phyloP scores from a whole-genome alignment of 2,888 invertebrate genomes.

The Vanessa cardui region DNA sequence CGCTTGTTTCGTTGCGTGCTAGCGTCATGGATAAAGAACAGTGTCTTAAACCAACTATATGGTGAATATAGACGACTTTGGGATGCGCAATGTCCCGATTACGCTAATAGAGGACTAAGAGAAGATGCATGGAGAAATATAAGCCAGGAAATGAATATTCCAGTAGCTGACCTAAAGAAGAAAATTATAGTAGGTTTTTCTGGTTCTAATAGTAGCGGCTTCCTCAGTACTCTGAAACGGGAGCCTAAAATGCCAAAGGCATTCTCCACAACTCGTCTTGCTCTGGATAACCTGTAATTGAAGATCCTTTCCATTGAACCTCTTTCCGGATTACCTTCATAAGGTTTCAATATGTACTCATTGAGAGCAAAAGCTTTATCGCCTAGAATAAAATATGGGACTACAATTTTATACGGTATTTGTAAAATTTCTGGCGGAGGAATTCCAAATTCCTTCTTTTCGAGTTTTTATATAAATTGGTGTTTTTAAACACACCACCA shows the following conservation, averaged over 20 bases:
- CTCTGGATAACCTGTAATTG: conserved; percentile 47
- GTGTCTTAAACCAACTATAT: conserved; percentile 40
- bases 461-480: conserved; percentile 38
- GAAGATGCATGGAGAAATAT: conserved; percentile 35
- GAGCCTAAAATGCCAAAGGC: conserved; percentile 41
- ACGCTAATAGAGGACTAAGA: conserved; percentile 40
- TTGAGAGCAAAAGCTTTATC: conserved; percentile 43
- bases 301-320: conserved; percentile 44
- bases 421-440: conserved; percentile 35
- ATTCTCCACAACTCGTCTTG: conserved; percentile 47
- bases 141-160: conserved; percentile 30
- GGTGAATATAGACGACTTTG: conserved; percentile 41
- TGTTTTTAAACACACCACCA: conserved; percentile 43
- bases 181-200: conserved; percentile 36
- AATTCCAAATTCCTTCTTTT: conserved; percentile 37
- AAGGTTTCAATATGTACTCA: conserved; percentile 43
- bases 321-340: conserved; percentile 27
- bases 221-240: conserved; percentile 24
- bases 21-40: conserved; percentile 41
- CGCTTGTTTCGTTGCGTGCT: conserved; percentile 36
- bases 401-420: conserved; percentile 35
- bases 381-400: conserved; percentile 42
- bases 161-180: conserved; percentile 27
- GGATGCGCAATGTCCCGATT: conserved; percentile 43
- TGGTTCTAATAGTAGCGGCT: conserved; percentile 29